Evolutionary conservation across 2,888 invertebrate species (phyloP), one percentile per base, ranked within the genome.

Genomic region (Calameuta filiformis): DNA sequence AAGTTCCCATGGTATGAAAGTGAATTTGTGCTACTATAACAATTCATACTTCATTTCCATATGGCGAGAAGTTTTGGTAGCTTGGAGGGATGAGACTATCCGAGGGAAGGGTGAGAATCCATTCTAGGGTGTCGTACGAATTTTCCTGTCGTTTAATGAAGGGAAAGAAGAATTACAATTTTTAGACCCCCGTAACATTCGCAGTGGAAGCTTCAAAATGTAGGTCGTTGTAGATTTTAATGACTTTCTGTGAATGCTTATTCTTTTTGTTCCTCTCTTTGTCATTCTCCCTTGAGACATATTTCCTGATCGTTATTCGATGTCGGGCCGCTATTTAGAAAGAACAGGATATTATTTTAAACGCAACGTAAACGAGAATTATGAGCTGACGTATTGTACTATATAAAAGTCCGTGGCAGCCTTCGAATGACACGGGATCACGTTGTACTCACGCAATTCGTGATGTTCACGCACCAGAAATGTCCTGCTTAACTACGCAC

Each of bases 41-140:
- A 71, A 68, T 77, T 75, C 78, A 78, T 69, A 78, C 78, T 78
- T 78, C 78, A 78, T 78, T 78, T 78, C 75, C 78, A 78, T 76
- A 68, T 68, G 78, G 30, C 12, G 78, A 69, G 78, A 73, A 73
- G 37, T 74, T 74, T 37, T 35, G 35, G 30, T 56, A 23, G 56
- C 30, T 34, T n/a, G 34, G 9, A 30, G 30, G 74, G 74, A 71
- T 6, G 31, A 71, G 31, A 33, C 31, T 71, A 12, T 33, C 31
- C 9, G 12, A 30, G 15, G 71, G 9, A 71, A 33, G 71, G 71
- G 71, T 71, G 71, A 23, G 31, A 31, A 23, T 30, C 31, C 12
- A 11, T 23, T 31, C 4, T 33, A 71, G 71, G 71, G 71, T 71
- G 71, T 71, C 71, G 12, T 71, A 33, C 71, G 71, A 71, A 11